Evolutionary conservation across 2,888 invertebrate species (phyloP), one percentile per base, ranked within the genome.

Genomic region (Conomelus anceps): DNA sequence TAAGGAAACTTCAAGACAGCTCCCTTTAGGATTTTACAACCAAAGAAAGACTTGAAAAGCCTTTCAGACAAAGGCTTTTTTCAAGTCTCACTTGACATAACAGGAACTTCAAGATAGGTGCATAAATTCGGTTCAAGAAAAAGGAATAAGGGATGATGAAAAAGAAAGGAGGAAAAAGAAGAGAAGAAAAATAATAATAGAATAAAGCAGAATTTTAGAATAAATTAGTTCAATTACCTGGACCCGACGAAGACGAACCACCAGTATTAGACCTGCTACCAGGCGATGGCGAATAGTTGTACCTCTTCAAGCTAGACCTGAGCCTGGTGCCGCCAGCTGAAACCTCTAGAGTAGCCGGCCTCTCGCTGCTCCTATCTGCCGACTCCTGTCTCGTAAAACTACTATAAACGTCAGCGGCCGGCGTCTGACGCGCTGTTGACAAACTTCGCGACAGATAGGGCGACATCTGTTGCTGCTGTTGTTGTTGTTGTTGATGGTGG

Each of bases 231-330:
- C 9, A 87, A 6, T 89, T 63, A 91, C 91, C 90, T 29, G 91
- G 91, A 22, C 90, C 90, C 13, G 92, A 91, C 22, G 91, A 91
- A 0, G 91, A 91, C n/a, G 91, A 91, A 9, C 91, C 91, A 29
- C 91, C 90, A 0, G 90, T 41, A 34, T 89, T 89, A 22, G 86
- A 89, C 41, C 90, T 89, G 20, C 89, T 88, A 88, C 89, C 89
- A 7, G 63, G n/a, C 1, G 63, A 22, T 26, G 91, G 89, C 86
- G 94, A 92, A 91, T 94, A 94, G 92, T 95, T 94, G 92, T 96
- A 96, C 92, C 97, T 95, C 92, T 97, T 97, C 89, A 98, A 93
- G 92, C 97, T 97, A 0, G 97, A 97, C 9, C 98, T 94, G 34
- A 97, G 92, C 92, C 97, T 96, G 0, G 93, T 93, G 0, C 93